Evolutionary conservation across 1,140 invertebrate genomes (phyloP).

Genomic region (Tribolium madens): DNA sequence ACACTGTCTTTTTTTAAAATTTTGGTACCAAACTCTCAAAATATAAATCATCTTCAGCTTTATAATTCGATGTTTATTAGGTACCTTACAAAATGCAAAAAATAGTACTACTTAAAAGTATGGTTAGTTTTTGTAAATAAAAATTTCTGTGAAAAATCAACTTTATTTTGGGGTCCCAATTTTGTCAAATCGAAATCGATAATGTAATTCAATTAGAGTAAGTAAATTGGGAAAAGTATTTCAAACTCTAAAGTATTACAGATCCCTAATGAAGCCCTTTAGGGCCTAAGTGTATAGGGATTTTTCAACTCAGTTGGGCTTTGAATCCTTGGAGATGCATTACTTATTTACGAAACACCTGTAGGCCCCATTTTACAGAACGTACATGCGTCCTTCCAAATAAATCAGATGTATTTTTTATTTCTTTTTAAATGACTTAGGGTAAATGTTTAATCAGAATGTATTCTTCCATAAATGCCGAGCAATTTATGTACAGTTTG

Average conservation of each 20-base stretch:
- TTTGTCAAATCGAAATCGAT: neutral
- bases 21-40: no score
- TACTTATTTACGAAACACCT: conserved; percentile 36
- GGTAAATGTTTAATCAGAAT: neutral
- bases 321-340: conserved; percentile 16
- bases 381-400: neutral
- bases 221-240: conserved; percentile 28
- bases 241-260: conserved; percentile 1
- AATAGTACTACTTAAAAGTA: no score
- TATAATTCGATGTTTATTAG: no score
- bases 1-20: no score
- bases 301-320: conserved; percentile 32
- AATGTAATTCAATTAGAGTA: conserved; percentile 10
- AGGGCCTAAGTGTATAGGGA: conserved; percentile 13
- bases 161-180: neutral
- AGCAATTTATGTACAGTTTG: neutral
- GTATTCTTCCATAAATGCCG: neutral
- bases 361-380: conserved; percentile 13
- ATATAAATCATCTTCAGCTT: no score
- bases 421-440: neutral
- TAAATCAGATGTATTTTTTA: conserved; percentile 1
- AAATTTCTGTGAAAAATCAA: no score
- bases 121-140: no score
- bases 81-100: no score
- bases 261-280: conserved; percentile 25